phyloP scores from a whole-genome alignment of 2,113 vertebrate genomes.

The Lutjanus erythropterus region DNA sequence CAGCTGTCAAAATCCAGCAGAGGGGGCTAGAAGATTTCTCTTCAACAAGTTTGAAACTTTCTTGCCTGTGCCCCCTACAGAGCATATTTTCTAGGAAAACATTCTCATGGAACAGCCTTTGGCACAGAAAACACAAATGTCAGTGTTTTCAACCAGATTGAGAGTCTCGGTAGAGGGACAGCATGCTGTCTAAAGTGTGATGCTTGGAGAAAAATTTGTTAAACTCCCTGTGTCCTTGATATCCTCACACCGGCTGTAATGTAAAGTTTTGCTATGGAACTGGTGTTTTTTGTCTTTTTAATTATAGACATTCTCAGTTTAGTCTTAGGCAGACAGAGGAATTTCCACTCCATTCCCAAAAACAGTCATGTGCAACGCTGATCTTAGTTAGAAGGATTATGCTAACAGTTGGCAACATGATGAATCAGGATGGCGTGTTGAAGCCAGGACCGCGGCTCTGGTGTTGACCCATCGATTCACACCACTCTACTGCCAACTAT shows the following conservation, averaged over 20 bases:
- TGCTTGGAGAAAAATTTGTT: neutral
- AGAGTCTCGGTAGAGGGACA: neutral
- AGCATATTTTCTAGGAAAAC: slow-evolving; percentile 16
- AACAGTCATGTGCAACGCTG: neutral
- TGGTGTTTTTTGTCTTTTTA: neutral
- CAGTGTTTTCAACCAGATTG: neutral
- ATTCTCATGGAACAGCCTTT: slow-evolving; percentile 26
- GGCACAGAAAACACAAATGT: slow-evolving; percentile 9
- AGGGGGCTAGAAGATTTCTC: slow-evolving; percentile 70
- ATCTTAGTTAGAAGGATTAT: neutral
- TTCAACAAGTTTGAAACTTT: neutral
- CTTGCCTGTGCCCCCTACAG: neutral
- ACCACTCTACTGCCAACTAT: neutral
- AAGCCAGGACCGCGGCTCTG: neutral
- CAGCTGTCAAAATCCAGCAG: slow-evolving; percentile 60
- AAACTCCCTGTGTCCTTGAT: neutral
- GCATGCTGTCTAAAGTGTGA: neutral
- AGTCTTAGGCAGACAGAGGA: neutral
- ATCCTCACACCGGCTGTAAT: neutral
- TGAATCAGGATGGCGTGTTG: neutral
- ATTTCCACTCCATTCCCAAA: neutral
- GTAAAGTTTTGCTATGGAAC: neutral
- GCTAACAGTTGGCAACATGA: neutral
- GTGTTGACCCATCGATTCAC: neutral
- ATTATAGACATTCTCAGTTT: neutral